phyloP scores from a whole-genome alignment of 2,888 invertebrate species.

The Diplolepis rosae region DNA sequence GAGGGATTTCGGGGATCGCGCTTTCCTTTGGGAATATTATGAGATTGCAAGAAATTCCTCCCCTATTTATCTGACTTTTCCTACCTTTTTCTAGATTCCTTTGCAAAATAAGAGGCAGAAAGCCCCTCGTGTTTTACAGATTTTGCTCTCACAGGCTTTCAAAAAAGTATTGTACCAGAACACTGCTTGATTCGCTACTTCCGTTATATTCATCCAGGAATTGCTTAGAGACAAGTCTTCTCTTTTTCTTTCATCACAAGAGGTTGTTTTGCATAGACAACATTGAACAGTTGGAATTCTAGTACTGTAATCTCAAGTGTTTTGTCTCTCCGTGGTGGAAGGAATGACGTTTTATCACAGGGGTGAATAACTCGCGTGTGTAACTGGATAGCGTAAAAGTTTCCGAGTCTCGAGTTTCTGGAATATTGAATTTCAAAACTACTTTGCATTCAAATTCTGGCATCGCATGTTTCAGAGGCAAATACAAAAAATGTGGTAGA shows the following conservation, averaged over 20 bases:
- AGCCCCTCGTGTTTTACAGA: slow-evolving; percentile 39
- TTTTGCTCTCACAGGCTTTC: slow-evolving; percentile 44
- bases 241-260: slow-evolving; percentile 30
- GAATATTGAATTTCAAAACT: slow-evolving; percentile 24
- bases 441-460: slow-evolving; percentile 12
- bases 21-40: slow-evolving; percentile 43
- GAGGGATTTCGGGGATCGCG: slow-evolving; percentile 45
- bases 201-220: slow-evolving; percentile 46
- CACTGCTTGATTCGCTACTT: slow-evolving; percentile 49
- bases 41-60: slow-evolving; percentile 48
- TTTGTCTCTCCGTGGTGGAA: slow-evolving; percentile 7
- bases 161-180: slow-evolving; percentile 39
- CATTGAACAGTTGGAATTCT: neutral
- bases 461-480: neutral
- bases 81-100: slow-evolving; percentile 36
- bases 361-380: slow-evolving; percentile 14
- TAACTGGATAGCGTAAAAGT: slow-evolving; percentile 23
- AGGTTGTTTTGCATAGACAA: neutral
- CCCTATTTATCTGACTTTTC: slow-evolving; percentile 18
- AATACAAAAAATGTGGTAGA: neutral
- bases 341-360: slow-evolving; percentile 23
- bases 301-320: slow-evolving; percentile 22
- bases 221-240: slow-evolving; percentile 44
- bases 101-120: slow-evolving; percentile 43
- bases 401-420: slow-evolving; percentile 11